A percentile compares a stretch with the other conserved stretches of the same genome.
Evolutionary conservation across 2,888 invertebrate genomes (phyloP).

Genomic region (Morinoia aosen): DNA sequence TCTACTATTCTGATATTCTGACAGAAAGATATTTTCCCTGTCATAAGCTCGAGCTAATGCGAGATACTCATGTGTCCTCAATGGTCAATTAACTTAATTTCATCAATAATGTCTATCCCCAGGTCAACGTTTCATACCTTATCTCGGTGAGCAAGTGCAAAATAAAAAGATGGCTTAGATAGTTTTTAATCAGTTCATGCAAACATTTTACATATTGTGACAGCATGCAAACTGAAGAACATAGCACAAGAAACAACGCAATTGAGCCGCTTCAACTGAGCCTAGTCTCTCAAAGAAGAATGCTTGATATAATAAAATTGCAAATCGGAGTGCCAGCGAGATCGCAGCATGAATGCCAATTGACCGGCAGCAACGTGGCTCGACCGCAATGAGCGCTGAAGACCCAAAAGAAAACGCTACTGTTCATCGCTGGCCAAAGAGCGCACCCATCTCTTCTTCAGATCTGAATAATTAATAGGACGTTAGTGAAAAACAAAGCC

Average conservation of each 20-base stretch:
- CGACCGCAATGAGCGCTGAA: background rate
- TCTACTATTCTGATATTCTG: too few species aligned
- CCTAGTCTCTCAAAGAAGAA: background rate
- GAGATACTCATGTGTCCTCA: background rate
- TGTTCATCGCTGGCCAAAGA: background rate
- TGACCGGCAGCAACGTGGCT: background rate
- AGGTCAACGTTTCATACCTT: background rate
- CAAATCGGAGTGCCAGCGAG: background rate
- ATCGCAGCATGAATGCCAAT: background rate
- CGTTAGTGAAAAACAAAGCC: background rate
- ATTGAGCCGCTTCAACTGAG: background rate
- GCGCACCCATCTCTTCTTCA: background rate
- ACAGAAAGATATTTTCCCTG: background rate
- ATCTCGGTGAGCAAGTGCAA: background rate
- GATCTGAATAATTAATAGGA: background rate
- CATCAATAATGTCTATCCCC: background rate
- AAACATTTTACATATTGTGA: background rate
- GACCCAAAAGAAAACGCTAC: background rate
- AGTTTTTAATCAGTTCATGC: background rate
- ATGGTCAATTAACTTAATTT: background rate
- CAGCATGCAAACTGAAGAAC: background rate
- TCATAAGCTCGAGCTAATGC: background rate
- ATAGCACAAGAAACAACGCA: background rate
- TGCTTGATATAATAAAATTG: background rate
- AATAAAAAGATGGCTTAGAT: background rate